Base-by-base conservation (phyloP, 2,797 vertebrate species). In the Momotus momota region DNA sequence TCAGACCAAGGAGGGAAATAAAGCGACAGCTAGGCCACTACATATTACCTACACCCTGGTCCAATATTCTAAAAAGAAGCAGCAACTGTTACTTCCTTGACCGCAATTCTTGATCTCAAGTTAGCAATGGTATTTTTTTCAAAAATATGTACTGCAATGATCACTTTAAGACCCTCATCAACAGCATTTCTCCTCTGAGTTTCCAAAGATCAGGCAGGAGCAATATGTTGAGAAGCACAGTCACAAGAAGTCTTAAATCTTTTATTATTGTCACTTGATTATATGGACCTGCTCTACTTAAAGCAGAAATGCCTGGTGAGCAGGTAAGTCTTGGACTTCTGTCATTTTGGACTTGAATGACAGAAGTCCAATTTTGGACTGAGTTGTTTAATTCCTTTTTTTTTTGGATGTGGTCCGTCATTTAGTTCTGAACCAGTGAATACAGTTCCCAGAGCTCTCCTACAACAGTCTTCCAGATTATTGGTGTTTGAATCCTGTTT, bases 311-410 rank as follows among this genome's bases (percentile, higher is more conserved):
- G 2, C 22, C 26, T 73, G 7, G 11, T 58, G 18, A 70, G 14
- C 16, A 67, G 8, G 12, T 49, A 60, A 21, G 7, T 73, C 69
- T 80, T 77, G 35, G 35, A 35, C 35, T 35, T 35, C 35, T 3
- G 0, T n/a, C 0, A 67, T 70, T 83, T 61, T 83, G 15, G 48
- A 46, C 9, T 74, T 41, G 6, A 1, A 1, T 38, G 18, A 7
- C 12, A 41, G 8, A 88, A 71, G 16, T 52, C 22, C 4, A 41
- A 12, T 41, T 73, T 26, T 67, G 29, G 12, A 83, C 49, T 52
- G 57, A 65, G n/a, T 4, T 72, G 8, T 6, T 77, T 46, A 57
- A 52, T 87, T 67, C 33, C 22, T 77, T 2, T 9, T 29, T 29
- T 92, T 81, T 60, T 35, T 35, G 20, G 6, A n/a, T 57, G 16